These are phyloP conservation scores for Dunckerocampus dactyliophorus DNA, from an alignment of 2,113 vertebrate genomes.

Conservation along the genomic window DNA sequence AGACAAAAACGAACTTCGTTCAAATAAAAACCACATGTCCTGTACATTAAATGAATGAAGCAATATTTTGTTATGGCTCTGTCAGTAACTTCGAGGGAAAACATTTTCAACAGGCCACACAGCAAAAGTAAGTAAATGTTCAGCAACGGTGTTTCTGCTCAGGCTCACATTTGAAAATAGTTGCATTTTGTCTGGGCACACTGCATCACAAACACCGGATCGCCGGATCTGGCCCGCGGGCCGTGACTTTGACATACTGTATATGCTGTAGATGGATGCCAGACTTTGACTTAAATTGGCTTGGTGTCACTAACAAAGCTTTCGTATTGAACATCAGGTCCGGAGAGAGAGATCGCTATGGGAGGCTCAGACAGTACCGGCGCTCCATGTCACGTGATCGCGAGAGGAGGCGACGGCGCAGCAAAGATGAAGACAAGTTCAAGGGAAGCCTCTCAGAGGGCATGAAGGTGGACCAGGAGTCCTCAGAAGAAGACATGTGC, in stretches of 20 bases:
- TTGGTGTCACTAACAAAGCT: background rate
- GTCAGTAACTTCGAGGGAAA: background rate
- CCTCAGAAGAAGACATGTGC: constrained; percentile 93
- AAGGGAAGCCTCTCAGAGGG: constrained; percentile 98
- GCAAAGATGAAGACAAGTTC: constrained; percentile 95
- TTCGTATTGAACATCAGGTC: constrained; percentile 42
- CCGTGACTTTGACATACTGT: no score
- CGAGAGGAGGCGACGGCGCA: constrained; percentile 79
- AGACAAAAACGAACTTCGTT: background rate
- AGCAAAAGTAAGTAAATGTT: background rate
- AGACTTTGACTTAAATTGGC: no score
- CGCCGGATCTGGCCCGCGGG: no score
- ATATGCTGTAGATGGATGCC: no score
- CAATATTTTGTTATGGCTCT: background rate
- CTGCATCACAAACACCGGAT: no score
- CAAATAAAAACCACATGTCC: background rate
- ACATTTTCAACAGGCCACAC: background rate
- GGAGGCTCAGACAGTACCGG: constrained; percentile 79
- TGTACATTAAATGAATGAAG: background rate
- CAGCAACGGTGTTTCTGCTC: no score
- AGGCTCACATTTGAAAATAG: no score
- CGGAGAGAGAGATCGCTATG: constrained; percentile 79
- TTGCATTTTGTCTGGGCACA: no score
- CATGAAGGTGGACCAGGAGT: constrained; percentile 93
- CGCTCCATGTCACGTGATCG: constrained; percentile 81